Evolutionary conservation across 2,888 invertebrate species (phyloP).

Genomic region (Caenorhabditis doughertyi): DNA sequence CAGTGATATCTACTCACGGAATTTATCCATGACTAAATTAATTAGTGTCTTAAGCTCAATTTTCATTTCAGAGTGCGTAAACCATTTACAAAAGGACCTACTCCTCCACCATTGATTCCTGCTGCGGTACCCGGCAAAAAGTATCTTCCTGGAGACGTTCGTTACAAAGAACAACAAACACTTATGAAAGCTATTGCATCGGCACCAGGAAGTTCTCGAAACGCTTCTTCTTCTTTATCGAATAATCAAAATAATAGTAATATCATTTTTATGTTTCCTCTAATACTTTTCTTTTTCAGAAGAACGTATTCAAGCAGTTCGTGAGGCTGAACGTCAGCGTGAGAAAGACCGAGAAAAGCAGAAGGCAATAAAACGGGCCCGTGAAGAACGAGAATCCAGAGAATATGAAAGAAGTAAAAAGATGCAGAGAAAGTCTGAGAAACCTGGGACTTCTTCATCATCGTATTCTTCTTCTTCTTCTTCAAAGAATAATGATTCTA

Average conservation of each 20-base stretch:
- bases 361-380: conserved; percentile 42
- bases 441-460: conserved; percentile 14
- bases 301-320: conserved; percentile 34
- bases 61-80: conserved; percentile 39
- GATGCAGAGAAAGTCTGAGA: conserved; percentile 11
- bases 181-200: conserved; percentile 27
- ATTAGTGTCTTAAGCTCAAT: neutral
- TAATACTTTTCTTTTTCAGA: conserved; percentile 24
- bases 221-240: conserved; percentile 8
- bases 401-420: conserved; percentile 44
- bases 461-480: neutral
- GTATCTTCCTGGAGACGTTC: conserved; percentile 76
- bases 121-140: conserved; percentile 60
- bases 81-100: conserved; percentile 60
- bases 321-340: conserved; percentile 54
- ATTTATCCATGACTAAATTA: too few species aligned
- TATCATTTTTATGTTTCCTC: neutral
- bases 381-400: conserved; percentile 16
- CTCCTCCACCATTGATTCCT: conserved; percentile 67
- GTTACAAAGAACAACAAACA: conserved; percentile 68
- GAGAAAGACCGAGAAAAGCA: conserved; percentile 51
- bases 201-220: conserved; percentile 18
- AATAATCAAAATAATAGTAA: conserved; percentile 25
- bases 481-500: conserved; percentile 14
- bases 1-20: too few species aligned